A percentile compares a stretch with the other conserved stretches of the same genome.
Conservation (phyloP, 2,888 invertebrate genomes). For the Hymenopus coronatus region DNA sequence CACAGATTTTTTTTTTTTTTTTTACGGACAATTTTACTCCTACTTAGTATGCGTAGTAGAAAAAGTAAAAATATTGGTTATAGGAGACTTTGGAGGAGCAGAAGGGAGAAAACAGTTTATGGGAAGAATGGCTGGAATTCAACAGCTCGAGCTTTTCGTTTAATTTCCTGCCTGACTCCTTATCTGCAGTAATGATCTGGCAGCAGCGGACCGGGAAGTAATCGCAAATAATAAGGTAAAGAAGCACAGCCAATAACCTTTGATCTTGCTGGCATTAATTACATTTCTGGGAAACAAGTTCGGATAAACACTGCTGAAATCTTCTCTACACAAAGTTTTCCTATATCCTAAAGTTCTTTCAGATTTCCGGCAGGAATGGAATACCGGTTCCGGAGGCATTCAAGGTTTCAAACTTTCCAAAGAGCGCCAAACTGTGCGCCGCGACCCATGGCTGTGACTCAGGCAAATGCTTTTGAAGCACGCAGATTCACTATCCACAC, state of each 20-base stretch:
- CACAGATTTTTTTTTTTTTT: too few species aligned
- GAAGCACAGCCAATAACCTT: background rate
- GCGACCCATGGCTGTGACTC: background rate
- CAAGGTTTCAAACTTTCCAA: background rate
- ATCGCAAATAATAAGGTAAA: background rate
- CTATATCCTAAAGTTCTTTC: background rate
- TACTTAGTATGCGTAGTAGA: too few species aligned
- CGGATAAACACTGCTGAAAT: background rate
- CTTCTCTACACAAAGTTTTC: background rate
- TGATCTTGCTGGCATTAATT: background rate
- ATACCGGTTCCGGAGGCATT: background rate
- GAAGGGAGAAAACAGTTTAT: too few species aligned
- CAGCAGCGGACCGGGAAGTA: background rate
- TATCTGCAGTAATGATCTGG: background rate
- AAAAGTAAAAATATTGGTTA: too few species aligned
- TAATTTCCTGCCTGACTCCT: background rate
- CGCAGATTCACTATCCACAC: too few species aligned
- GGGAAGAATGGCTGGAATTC: too few species aligned
- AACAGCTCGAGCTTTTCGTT: background rate
- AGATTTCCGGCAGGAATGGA: background rate
- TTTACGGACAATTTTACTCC: too few species aligned
- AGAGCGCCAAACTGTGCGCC: background rate
- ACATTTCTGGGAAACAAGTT: background rate
- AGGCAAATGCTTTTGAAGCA: too few species aligned
- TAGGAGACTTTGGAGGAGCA: too few species aligned